These are phyloP conservation scores for Saccostrea glomerata DNA, from an alignment of 1,140 invertebrate genomes.

Conservation along the genomic window DNA sequence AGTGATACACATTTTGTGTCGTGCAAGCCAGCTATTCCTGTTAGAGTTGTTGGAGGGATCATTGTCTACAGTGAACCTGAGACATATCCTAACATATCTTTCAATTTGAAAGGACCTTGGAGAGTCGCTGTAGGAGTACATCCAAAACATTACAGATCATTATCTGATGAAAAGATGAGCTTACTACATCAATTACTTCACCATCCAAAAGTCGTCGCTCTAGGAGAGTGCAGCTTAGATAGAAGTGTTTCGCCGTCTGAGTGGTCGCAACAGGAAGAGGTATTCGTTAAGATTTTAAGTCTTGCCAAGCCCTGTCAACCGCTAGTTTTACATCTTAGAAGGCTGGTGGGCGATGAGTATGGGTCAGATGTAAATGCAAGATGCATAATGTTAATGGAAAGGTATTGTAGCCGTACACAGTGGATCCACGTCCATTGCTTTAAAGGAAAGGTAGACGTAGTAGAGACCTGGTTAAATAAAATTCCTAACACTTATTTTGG, in stretches of 20 bases:
- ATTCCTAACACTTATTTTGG: constrained; percentile 29
- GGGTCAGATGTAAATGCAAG: constrained; percentile 17
- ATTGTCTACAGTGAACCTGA: constrained; percentile 40
- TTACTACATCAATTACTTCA: neutral
- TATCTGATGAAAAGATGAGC: neutral
- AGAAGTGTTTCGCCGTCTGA: neutral
- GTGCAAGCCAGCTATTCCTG: neutral
- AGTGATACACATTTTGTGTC: constrained; percentile 12
- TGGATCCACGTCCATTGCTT: constrained; percentile 21
- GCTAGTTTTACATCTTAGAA: constrained; percentile 6
- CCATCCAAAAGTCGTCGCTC: constrained; percentile 24
- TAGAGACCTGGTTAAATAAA: neutral
- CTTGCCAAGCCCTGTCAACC: constrained; percentile 7
- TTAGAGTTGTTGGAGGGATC: constrained; percentile 37
- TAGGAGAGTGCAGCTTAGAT: constrained; percentile 29
- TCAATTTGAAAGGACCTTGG: constrained; percentile 32
- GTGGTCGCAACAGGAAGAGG: constrained; percentile 19
- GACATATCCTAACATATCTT: constrained; percentile 38
- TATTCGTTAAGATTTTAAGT: neutral
- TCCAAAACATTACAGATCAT: constrained; percentile 2
- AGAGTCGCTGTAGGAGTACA: constrained; percentile 46
- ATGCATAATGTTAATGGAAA: constrained; percentile 37
- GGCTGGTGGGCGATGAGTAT: neutral
- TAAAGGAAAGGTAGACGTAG: constrained; percentile 3
- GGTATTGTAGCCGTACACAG: neutral